Evolutionary conservation across 2,113 vertebrate genomes (phyloP).

Genomic region (Hippocampus comes): DNA sequence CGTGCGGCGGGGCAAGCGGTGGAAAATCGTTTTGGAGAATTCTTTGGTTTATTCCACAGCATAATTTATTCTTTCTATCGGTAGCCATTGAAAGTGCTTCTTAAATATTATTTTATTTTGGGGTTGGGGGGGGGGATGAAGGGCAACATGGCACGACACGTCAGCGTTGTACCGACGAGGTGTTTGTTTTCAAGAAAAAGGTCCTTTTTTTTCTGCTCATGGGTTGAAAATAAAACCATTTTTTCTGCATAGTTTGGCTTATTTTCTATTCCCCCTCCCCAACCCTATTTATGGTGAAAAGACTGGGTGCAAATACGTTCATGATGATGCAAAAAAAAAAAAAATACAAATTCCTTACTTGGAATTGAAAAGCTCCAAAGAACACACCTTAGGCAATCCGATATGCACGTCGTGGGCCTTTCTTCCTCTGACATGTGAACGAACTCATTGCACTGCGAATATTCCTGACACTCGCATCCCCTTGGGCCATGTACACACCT

Average conservation of each 20-base stretch:
- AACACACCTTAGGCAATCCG: too few species aligned
- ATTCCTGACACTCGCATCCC: too few species aligned
- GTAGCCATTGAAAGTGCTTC: slow-evolving; percentile 14
- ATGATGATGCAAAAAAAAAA: too few species aligned
- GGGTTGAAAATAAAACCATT: slow-evolving; percentile 61
- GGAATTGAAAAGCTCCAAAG: too few species aligned
- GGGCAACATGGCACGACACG: not conserved
- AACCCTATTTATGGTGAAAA: too few species aligned
- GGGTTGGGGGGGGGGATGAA: slow-evolving; percentile 4
- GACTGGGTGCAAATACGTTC: too few species aligned
- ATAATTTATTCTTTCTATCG: slow-evolving; percentile 65
- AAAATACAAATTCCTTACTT: too few species aligned
- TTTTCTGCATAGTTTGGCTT: slow-evolving; percentile 5
- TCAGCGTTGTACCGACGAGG: not conserved
- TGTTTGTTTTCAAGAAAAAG: not conserved
- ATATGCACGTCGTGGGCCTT: too few species aligned
- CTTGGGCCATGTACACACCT: too few species aligned
- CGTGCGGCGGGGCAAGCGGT: not conserved
- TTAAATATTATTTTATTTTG: slow-evolving; percentile 11
- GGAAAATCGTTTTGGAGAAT: slow-evolving; percentile 11
- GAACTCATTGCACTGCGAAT: too few species aligned
- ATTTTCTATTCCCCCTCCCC: not conserved
- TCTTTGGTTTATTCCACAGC: slow-evolving; percentile 45
- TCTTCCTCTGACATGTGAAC: too few species aligned
- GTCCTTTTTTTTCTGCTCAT: slow-evolving; percentile 9